Evolutionary conservation across 2,797 vertebrate genomes (phyloP), one percentile per base, ranked within the genome.

Genomic region (Platalea minor): DNA sequence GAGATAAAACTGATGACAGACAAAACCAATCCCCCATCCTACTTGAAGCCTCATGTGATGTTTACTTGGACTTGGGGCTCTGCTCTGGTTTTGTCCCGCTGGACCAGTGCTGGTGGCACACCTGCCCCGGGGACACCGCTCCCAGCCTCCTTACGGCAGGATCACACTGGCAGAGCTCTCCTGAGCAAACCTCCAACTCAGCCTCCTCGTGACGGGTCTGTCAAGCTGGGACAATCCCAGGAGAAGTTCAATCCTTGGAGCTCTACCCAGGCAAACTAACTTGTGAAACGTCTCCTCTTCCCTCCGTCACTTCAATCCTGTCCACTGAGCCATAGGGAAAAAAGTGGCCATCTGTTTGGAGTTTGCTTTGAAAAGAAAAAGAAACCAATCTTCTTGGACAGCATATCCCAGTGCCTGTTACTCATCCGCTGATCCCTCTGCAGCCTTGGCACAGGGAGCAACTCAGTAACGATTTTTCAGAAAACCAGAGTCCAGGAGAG

Each of bases 291-390:
- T 70, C 80, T 79, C 45, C 64, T 68, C 77, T 76, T 69, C 48
- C 24, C 35, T 57, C 87, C 7, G 3, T 50, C 67, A 17, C 69
- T 75, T 78, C 89, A 64, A 24, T 51, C 90, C 54, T 9, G 3
- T 61, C 68, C 86, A 20, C 43, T 75, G 75, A 68, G 57, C 46
- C 31, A 50, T 0, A 15, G 48, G 63, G 61, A 37, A 43, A 74
- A 89, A 84, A 59, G 70, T 46, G 67, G 56, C 95, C 97, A 97
- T 98, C 96, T 98, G 97, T 96, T 97, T 97, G 93, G 95, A 97
- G 96, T 98, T 98, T 97, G 93, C 95, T 96, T 83, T 81, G 95
- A 96, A 94, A 79, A 95, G 94, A 69, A 90, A 93, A 79, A 90
- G 90, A 95, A 92, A 83, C 93, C 96, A 69, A 41, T 60, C 91